Evolutionary conservation across 2,797 vertebrate species (phyloP).

Genomic region (Enteromius anoplus): DNA sequence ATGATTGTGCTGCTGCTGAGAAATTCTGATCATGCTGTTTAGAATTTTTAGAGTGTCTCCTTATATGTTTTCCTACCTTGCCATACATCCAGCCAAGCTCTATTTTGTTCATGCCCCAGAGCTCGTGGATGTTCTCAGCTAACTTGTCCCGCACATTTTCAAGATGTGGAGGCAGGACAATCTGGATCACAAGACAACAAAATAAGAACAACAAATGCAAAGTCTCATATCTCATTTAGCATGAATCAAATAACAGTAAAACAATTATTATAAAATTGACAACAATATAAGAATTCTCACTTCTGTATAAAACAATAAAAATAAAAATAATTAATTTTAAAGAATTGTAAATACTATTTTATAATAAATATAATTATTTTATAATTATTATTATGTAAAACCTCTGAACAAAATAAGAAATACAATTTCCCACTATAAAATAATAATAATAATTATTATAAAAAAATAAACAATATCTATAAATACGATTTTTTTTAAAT

Average conservation of each 20-base stretch:
- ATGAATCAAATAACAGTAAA: not conserved
- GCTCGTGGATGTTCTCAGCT: slow-evolving; percentile 98
- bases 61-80: slow-evolving; percentile 79
- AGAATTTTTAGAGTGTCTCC: not conserved
- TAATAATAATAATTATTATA: not conserved
- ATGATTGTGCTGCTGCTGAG: slow-evolving; percentile 21
- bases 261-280: not conserved
- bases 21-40: slow-evolving; percentile 4
- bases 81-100: slow-evolving; percentile 97
- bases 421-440: not conserved
- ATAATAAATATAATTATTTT: too few relatives aligned
- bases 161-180: slow-evolving; percentile 91
- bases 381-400: not conserved
- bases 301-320: not conserved
- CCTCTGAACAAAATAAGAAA: not conserved
- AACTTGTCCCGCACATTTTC: slow-evolving; percentile 95
- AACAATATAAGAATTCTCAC: not conserved
- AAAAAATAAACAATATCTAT: not conserved
- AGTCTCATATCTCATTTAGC: not conserved
- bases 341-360: not conserved
- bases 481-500: not conserved
- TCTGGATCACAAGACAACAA: slow-evolving; percentile 69
- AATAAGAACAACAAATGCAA: not conserved
- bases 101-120: slow-evolving; percentile 99
- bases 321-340: not conserved